A percentile compares a stretch with the other conserved stretches of the same genome.
These are phyloP conservation scores for Drosophila ananassae DNA, from an alignment of 1,140 invertebrate species.

Conservation along the genomic window DNA sequence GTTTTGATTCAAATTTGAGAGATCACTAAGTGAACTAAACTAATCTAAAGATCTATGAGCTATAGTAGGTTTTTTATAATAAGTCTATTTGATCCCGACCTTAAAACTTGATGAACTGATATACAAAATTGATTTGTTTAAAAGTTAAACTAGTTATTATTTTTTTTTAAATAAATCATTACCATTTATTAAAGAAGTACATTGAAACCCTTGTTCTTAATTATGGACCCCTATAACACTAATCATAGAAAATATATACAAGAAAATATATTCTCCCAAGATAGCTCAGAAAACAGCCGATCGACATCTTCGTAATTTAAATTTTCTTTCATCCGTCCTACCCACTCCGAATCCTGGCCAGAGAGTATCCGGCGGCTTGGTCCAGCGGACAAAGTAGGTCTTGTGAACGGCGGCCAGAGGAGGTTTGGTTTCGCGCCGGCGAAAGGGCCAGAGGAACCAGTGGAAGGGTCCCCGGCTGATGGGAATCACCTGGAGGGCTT, in stretches of 20 bases:
- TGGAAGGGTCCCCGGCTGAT: conserved; percentile 42
- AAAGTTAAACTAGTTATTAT: neutral
- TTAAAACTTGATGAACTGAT: too few species aligned
- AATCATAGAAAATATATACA: conserved; percentile 37
- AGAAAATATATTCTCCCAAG: conserved; percentile 9
- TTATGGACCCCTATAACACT: neutral
- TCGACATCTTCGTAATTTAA: conserved; percentile 60
- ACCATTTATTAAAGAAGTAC: neutral
- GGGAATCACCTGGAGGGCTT: neutral
- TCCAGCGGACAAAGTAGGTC: conserved; percentile 76
- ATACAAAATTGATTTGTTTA: too few species aligned
- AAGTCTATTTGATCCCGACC: too few species aligned
- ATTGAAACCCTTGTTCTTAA: neutral
- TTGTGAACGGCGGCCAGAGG: conserved; percentile 70
- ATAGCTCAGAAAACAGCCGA: conserved; percentile 64
- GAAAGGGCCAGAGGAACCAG: conserved; percentile 74
- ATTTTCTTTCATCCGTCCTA: conserved; percentile 16
- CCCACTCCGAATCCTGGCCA: conserved; percentile 68
- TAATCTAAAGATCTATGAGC: too few species aligned
- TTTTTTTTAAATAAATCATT: neutral
- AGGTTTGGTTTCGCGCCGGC: conserved; percentile 29
- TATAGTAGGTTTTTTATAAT: too few species aligned
- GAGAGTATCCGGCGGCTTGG: conserved; percentile 67
- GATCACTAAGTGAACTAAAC: too few species aligned
- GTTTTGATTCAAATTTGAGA: neutral